phyloP scores from a whole-genome alignment of 2,888 invertebrate genomes.

The Eilema sororculum region DNA sequence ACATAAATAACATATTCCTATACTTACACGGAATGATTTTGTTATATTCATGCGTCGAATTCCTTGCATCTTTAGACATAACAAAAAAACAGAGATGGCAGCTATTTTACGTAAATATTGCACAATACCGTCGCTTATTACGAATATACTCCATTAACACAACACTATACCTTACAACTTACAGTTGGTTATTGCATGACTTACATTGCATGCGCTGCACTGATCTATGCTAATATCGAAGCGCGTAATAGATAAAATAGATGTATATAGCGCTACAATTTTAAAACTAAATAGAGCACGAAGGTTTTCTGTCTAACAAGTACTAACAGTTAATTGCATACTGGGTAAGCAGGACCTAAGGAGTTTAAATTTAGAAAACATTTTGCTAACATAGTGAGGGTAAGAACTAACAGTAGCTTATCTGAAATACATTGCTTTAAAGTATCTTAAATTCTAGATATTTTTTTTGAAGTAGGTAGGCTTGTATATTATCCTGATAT shows the following conservation, averaged over 20 bases:
- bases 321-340: neutral
- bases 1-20: neutral
- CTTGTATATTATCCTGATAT: neutral
- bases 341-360: neutral
- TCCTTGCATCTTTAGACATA: neutral
- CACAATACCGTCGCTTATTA: conserved; percentile 52
- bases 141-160: conserved; percentile 34
- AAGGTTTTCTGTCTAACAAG: conserved; percentile 17
- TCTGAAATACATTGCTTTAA: neutral
- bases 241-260: conserved; percentile 27
- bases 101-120: conserved; percentile 31
- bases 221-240: conserved; percentile 28
- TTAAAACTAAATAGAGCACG: conserved; percentile 41
- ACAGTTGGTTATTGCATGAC: conserved; percentile 46
- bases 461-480: neutral
- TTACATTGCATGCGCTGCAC: conserved; percentile 45
- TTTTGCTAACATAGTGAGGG: neutral
- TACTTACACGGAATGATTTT: neutral
- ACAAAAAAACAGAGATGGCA: neutral
- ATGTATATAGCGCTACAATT: conserved; percentile 18
- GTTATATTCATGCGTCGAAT: neutral
- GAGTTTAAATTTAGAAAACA: neutral
- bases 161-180: conserved; percentile 22
- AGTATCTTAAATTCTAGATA: neutral
- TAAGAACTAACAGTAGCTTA: neutral